Percentiles rank a stretch among this genome's conserved stretches.
Evolutionary conservation across 2,888 invertebrate genomes (phyloP).

Genomic region (Erynnis tages): DNA sequence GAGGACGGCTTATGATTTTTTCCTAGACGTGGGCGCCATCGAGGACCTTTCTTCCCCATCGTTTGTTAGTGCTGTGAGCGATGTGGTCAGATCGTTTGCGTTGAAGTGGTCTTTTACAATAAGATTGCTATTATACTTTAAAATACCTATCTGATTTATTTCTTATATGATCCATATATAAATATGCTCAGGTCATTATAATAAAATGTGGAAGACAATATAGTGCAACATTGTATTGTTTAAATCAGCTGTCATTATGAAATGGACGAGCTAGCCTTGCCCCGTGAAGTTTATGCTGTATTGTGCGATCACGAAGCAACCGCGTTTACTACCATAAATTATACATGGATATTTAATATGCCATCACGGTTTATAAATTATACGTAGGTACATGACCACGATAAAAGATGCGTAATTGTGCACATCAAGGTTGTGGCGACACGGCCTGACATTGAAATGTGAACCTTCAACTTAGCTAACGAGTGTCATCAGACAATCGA

Average conservation of each 20-base stretch:
- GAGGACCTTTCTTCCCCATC: no score
- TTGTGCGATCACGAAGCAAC: slow-evolving; percentile 2
- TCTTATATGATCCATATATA: no score
- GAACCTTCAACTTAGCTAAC: slow-evolving; percentile 20
- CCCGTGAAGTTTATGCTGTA: not conserved
- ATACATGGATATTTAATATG: slow-evolving; percentile 15
- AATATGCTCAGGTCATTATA: no score
- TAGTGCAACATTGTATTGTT: slow-evolving; percentile 4
- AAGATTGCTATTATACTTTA: no score
- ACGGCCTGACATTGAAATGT: slow-evolving; percentile 18
- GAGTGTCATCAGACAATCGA: not conserved
- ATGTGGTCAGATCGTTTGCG: no score
- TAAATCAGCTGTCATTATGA: slow-evolving; percentile 3
- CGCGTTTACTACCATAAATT: slow-evolving; percentile 13
- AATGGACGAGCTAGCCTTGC: slow-evolving; percentile 7
- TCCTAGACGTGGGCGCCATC: no score
- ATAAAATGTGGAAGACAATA: not conserved
- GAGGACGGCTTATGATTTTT: no score
- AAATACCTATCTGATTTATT: no score
- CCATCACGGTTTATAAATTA: slow-evolving; percentile 16
- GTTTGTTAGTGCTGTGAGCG: no score
- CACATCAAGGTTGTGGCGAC: slow-evolving; percentile 23
- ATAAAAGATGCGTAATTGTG: slow-evolving; percentile 21
- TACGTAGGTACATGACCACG: slow-evolving; percentile 15
- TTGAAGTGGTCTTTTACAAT: no score